phyloP scores from a whole-genome alignment of 1,140 invertebrate genomes.

The Linepithema humile region DNA sequence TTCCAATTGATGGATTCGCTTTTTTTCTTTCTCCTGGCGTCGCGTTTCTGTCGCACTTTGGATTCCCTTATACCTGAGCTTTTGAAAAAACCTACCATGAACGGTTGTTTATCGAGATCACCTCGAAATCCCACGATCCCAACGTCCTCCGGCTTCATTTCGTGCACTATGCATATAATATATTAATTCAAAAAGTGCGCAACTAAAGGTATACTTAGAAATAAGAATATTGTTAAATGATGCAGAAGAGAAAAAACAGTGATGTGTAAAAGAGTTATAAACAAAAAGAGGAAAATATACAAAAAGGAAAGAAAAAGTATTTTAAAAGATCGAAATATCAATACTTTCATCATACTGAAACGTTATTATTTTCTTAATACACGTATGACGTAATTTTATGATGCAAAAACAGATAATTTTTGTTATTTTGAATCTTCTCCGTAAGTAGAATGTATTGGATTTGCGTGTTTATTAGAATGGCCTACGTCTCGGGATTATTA shows the following conservation, averaged over 20 bases:
- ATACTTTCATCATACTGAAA: neutral
- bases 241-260: neutral
- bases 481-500: conserved; percentile 74
- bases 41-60: conserved; percentile 82
- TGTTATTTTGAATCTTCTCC: conserved; percentile 25
- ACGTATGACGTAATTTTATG: neutral
- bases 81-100: conserved; percentile 94
- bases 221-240: neutral
- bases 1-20: conserved; percentile 81
- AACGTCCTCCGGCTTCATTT: conserved; percentile 92
- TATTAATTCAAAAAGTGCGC: conserved; percentile 70
- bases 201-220: too few relatives aligned
- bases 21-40: conserved; percentile 85
- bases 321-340: neutral
- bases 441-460: conserved; percentile 60
- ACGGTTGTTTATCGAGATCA: conserved; percentile 93
- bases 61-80: conserved; percentile 85
- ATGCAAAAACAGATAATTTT: conserved; percentile 9
- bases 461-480: conserved; percentile 74
- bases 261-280: neutral
- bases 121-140: conserved; percentile 91
- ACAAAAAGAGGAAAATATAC: conserved; percentile 2
- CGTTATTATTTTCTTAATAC: neutral
- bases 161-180: conserved; percentile 86
- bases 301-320: neutral